A percentile compares a stretch with the other conserved stretches of the same genome.
phyloP scores from a whole-genome alignment of 2,797 vertebrate genomes.

The Champsocephalus gunnari region DNA sequence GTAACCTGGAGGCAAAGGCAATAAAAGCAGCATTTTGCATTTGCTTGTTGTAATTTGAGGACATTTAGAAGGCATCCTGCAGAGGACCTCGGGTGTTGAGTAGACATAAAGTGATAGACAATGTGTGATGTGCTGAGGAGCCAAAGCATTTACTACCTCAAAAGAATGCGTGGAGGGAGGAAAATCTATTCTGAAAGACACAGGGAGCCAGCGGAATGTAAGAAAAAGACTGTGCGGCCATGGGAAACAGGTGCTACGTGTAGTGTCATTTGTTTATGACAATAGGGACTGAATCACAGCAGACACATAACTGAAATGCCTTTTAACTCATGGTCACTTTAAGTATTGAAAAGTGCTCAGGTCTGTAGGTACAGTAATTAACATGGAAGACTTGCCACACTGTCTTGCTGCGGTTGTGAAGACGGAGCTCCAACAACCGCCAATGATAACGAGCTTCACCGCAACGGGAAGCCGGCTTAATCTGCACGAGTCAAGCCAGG shows the following conservation, averaged over 20 bases:
- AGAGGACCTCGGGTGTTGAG: conserved; percentile 45
- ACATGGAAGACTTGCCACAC: conserved; percentile 42
- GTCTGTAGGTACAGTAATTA: conserved; percentile 63
- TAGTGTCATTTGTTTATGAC: conserved; percentile 23
- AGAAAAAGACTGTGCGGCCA: neutral
- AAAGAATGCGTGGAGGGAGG: conserved; percentile 26
- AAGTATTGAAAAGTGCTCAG: conserved; percentile 41
- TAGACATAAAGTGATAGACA: conserved; percentile 59
- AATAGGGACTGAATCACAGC: conserved; percentile 8
- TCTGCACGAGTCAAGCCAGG: conserved; percentile 75
- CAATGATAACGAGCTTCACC: conserved; percentile 70
- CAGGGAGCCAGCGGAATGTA: conserved; percentile 32
- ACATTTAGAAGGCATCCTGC: conserved; percentile 45
- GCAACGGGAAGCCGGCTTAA: conserved; percentile 66
- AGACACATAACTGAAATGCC: conserved; percentile 2
- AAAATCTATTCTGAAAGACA: conserved; percentile 55
- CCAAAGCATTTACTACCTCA: conserved; percentile 51
- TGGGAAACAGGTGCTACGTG: conserved; percentile 32
- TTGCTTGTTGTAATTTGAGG: conserved; percentile 54
- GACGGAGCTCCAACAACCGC: conserved; percentile 54
- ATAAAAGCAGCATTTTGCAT: conserved; percentile 57
- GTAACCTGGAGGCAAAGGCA: conserved; percentile 38
- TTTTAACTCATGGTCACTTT: conserved; percentile 22
- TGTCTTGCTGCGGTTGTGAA: conserved; percentile 48
- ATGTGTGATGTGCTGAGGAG: conserved; percentile 44